A percentile compares a stretch with the other conserved stretches of the same genome.
Conservation (phyloP, 2,113 vertebrate species). For the Aptenodytes patagonicus region DNA sequence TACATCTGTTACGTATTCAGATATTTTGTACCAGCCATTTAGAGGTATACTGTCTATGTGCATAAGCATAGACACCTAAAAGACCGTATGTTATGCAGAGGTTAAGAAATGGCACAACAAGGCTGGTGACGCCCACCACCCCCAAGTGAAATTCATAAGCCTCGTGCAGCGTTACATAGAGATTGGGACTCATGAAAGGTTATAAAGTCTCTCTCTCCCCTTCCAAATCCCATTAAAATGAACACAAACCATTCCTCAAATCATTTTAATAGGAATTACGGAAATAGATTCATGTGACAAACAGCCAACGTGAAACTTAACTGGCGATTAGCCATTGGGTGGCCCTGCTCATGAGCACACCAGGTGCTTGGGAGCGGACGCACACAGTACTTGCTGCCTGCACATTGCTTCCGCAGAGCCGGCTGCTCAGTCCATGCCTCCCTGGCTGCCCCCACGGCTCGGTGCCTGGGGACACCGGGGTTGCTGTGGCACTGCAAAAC, state of each 20-base stretch:
- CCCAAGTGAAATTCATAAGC: background rate
- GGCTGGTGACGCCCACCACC: background rate
- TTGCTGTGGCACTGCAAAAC: background rate
- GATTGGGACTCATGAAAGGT: background rate
- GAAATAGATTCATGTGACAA: background rate
- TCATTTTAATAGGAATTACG: background rate
- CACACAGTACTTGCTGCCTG: background rate
- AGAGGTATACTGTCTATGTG: background rate
- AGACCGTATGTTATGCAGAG: background rate
- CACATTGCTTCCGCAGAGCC: background rate
- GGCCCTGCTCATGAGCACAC: accelerated
- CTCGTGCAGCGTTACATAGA: background rate
- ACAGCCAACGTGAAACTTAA: background rate
- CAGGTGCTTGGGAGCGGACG: background rate
- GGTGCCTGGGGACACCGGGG: background rate
- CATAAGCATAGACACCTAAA: background rate
- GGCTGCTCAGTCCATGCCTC: background rate
- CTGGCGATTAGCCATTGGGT: background rate
- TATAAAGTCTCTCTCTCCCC: background rate
- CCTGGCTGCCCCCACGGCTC: background rate
- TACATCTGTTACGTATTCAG: background rate
- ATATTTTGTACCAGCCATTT: background rate
- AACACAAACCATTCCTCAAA: background rate
- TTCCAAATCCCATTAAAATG: background rate
- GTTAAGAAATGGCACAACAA: background rate